A percentile compares a stretch with the other conserved stretches of the same genome.
phyloP scores from a whole-genome alignment of 2,113 vertebrate species.

The Xiphophorus hellerii region DNA sequence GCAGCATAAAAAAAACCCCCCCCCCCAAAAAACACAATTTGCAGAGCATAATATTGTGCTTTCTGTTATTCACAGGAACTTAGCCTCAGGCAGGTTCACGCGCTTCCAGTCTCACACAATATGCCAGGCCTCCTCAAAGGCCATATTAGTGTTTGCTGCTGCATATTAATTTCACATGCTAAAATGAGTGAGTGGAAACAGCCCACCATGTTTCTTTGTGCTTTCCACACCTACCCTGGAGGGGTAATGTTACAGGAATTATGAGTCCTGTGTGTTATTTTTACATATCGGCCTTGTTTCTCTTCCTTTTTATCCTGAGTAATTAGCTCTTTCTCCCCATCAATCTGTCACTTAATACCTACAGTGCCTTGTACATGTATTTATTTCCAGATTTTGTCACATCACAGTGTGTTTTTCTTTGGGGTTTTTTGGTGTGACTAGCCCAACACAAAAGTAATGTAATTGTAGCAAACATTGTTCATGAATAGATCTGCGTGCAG shows the following conservation, averaged over 20 bases:
- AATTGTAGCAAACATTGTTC: not conserved
- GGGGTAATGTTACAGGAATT: constrained; percentile 66
- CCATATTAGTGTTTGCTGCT: constrained; percentile 76
- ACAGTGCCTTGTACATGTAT: not conserved
- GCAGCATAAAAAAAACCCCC: not conserved
- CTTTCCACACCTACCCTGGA: constrained; percentile 45
- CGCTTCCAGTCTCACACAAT: constrained; percentile 52
- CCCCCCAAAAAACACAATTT: constrained; percentile 11
- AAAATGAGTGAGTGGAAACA: constrained; percentile 64
- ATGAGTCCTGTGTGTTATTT: constrained; percentile 64
- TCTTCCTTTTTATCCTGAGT: constrained; percentile 56
- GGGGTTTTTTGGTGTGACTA: not conserved
- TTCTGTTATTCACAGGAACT: constrained; percentile 62
- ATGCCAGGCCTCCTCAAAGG: constrained; percentile 67
- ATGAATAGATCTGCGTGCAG: no score
- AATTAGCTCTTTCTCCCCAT: constrained; percentile 67
- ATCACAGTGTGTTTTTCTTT: not conserved
- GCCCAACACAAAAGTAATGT: not conserved
- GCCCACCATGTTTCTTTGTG: constrained; percentile 59
- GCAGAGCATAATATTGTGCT: constrained; percentile 50
- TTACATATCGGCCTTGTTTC: constrained; percentile 47
- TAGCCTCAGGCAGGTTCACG: constrained; percentile 45
- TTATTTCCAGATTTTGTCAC: not conserved
- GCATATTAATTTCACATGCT: constrained; percentile 77
- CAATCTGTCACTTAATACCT: constrained; percentile 67